These are phyloP conservation scores for Noctua janthina DNA, from an alignment of 2,888 invertebrate species.

Conservation along the genomic window DNA sequence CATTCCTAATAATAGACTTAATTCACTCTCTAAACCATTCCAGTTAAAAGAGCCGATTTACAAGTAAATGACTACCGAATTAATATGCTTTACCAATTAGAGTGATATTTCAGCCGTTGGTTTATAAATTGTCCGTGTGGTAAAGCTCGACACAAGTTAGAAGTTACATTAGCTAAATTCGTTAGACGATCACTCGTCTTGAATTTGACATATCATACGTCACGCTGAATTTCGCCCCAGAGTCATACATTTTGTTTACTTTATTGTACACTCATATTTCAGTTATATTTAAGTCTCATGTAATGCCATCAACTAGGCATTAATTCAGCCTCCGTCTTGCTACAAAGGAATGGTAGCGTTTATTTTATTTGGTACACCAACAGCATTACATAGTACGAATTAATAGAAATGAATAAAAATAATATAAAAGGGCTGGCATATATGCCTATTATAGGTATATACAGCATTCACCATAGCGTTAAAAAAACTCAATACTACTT, in stretches of 20 bases:
- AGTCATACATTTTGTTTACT: too few relatives aligned
- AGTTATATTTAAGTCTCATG: background rate
- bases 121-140: background rate
- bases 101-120: background rate
- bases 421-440: too few relatives aligned
- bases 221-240: background rate
- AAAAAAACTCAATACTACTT: background rate
- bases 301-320: background rate
- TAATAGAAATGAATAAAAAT: too few relatives aligned
- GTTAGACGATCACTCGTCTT: background rate
- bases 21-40: background rate
- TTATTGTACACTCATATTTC: background rate
- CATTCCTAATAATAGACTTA: background rate
- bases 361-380: too few relatives aligned
- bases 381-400: too few relatives aligned
- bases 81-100: constrained; percentile 4
- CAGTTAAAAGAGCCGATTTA: background rate
- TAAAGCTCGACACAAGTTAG: background rate
- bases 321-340: background rate
- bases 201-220: background rate
- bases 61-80: background rate
- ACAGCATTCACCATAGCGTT: background rate
- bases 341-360: too few relatives aligned
- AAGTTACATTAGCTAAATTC: background rate
- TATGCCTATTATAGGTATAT: too few relatives aligned